These are phyloP conservation scores for Lytechinus pictus DNA, from an alignment of 35 echinoderm and acorn worm genomes.

Conservation along the genomic window DNA sequence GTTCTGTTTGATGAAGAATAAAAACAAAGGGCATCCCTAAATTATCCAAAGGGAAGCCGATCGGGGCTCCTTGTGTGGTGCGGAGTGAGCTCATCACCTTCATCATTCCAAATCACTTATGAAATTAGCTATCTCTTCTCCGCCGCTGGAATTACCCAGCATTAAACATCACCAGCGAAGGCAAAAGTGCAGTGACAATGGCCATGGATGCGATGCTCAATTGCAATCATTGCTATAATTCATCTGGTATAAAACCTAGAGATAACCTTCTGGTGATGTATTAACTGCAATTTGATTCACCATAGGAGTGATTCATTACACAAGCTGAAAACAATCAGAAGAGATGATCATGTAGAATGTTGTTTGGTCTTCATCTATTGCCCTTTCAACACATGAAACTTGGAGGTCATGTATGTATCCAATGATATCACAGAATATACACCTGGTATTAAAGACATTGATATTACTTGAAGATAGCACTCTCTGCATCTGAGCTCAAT, in stretches of 20 bases:
- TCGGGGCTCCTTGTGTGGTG: background rate
- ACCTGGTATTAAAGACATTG: too few species aligned
- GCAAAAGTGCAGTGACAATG: background rate
- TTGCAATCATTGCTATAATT: background rate
- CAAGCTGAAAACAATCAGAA: background rate
- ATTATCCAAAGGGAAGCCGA: background rate
- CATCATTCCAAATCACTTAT: constrained; percentile 19
- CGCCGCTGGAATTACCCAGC: background rate
- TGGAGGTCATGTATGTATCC: too few species aligned
- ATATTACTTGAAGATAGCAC: too few species aligned
- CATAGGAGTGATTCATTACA: background rate
- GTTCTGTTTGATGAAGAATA: background rate
- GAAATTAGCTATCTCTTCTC: background rate
- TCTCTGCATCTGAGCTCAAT: too few species aligned
- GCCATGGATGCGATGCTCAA: background rate
- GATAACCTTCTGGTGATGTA: background rate
- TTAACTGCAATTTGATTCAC: background rate
- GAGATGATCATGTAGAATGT: background rate
- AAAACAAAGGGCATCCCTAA: background rate
- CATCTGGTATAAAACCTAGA: background rate
- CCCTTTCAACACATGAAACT: too few species aligned
- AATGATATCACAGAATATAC: too few species aligned
- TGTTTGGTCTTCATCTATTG: too few species aligned
- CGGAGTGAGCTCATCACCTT: background rate
- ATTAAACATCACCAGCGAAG: background rate